Conservation (phyloP, 2,113 vertebrate genomes). For the Scophthalmus maximus region DNA sequence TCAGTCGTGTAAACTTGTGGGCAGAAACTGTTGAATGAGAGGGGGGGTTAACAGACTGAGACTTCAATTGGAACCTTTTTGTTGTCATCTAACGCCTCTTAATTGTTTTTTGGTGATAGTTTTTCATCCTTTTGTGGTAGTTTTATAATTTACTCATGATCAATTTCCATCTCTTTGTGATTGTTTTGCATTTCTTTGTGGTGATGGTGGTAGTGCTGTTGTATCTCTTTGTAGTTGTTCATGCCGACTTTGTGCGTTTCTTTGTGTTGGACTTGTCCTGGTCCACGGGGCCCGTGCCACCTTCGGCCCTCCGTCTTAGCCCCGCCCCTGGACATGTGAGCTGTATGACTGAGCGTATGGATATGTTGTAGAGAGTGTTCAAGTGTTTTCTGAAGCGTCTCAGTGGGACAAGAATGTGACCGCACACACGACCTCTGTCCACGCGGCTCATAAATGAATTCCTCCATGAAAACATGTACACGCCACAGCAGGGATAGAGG, state of each 20-base stretch:
- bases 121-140: neutral
- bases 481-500: slow-evolving; percentile 64
- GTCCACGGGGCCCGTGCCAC: neutral
- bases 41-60: neutral
- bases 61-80: neutral
- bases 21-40: neutral
- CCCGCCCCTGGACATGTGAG: neutral
- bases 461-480: slow-evolving; percentile 83
- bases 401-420: slow-evolving; percentile 77
- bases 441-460: slow-evolving; percentile 74
- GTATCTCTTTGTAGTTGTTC: neutral
- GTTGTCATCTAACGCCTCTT: neutral
- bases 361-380: slow-evolving; percentile 34
- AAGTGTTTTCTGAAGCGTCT: slow-evolving; percentile 38
- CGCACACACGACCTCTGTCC: slow-evolving; percentile 63
- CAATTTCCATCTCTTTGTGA: neutral
- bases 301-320: neutral
- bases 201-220: too few relatives aligned
- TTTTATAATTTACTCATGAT: neutral
- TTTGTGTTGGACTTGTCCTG: neutral
- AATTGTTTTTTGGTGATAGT: too few relatives aligned
- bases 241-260: neutral
- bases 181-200: neutral
- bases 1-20: slow-evolving; percentile 7
- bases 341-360: slow-evolving; percentile 34